phyloP scores from a whole-genome alignment of 1,140 invertebrate genomes.

The Drosophila aff. region DNA sequence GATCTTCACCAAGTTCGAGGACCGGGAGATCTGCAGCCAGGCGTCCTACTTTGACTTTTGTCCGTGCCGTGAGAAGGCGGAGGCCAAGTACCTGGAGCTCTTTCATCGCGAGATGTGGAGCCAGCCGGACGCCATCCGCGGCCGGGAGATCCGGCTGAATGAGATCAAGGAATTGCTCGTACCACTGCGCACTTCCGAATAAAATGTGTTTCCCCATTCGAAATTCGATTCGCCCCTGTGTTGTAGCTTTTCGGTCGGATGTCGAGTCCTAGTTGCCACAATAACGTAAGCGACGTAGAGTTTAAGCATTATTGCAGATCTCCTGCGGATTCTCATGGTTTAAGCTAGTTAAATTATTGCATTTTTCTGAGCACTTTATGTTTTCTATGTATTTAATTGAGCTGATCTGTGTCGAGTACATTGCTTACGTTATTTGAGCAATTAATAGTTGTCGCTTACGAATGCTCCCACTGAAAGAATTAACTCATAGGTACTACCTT shows the following conservation, averaged over 20 bases:
- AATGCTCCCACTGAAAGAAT: not conserved
- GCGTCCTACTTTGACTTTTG: constrained; percentile 77
- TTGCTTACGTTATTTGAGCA: constrained; percentile 2
- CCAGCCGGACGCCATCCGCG: constrained; percentile 24
- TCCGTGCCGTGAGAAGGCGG: constrained; percentile 78
- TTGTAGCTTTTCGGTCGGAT: constrained; percentile 17
- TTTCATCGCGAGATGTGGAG: constrained; percentile 70
- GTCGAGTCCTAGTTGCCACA: not conserved
- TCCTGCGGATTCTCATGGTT: not conserved
- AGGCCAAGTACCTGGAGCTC: constrained; percentile 73
- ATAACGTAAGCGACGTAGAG: constrained; percentile 30
- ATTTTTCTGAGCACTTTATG: not conserved
- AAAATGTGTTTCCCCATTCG: constrained; percentile 37
- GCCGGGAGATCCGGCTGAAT: constrained; percentile 44
- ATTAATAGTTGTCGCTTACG: not conserved
- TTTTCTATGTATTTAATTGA: not conserved
- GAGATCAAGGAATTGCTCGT: constrained; percentile 57
- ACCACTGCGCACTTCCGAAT: constrained; percentile 7
- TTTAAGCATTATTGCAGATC: not conserved
- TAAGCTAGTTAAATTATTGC: not conserved
- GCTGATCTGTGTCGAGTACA: not conserved
- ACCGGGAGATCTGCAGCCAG: constrained; percentile 62
- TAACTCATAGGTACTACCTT: not conserved
- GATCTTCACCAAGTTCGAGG: constrained; percentile 58
- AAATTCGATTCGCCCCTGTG: constrained; percentile 34